A percentile compares a stretch with the other conserved stretches of the same genome.
These are phyloP conservation scores for Volucella bombylans DNA, from an alignment of 2,888 invertebrate species.

Conservation along the genomic window DNA sequence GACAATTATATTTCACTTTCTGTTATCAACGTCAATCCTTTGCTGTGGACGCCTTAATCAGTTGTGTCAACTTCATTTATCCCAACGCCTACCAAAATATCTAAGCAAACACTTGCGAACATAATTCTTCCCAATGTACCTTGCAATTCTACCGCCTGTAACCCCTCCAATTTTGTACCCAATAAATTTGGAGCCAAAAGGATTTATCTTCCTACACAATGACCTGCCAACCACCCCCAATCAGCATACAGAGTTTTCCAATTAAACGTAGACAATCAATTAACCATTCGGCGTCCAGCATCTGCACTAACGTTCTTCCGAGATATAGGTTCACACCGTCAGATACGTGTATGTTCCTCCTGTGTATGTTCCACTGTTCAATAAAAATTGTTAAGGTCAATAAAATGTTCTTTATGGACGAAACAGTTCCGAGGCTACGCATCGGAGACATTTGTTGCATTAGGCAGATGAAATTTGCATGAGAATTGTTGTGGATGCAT, in stretches of 20 bases:
- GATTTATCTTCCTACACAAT: slow-evolving; percentile 56
- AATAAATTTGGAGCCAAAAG: slow-evolving; percentile 60
- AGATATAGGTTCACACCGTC: neutral
- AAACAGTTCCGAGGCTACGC: slow-evolving; percentile 9
- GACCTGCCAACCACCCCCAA: neutral
- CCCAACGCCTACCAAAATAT: slow-evolving; percentile 10
- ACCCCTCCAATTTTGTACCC: slow-evolving; percentile 11
- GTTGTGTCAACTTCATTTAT: slow-evolving; percentile 24
- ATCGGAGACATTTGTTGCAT: slow-evolving; percentile 59
- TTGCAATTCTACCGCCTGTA: neutral
- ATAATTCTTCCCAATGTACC: neutral
- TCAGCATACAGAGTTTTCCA: slow-evolving; percentile 62
- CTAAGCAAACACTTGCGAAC: slow-evolving; percentile 26
- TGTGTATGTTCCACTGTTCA: slow-evolving; percentile 19
- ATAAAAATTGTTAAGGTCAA: slow-evolving; percentile 66
- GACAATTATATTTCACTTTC: too few relatives aligned
- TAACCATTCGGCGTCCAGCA: slow-evolving; percentile 55
- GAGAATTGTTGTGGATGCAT: neutral
- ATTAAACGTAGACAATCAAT: slow-evolving; percentile 67
- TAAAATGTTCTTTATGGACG: slow-evolving; percentile 62
- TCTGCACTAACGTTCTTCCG: slow-evolving; percentile 13
- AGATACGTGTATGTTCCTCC: neutral
- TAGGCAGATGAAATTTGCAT: slow-evolving; percentile 43
- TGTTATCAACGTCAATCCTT: too few relatives aligned
- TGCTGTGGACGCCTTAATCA: slow-evolving; percentile 1